phyloP scores from a whole-genome alignment of 2,888 invertebrate species.

The Xiphydria camelus region DNA sequence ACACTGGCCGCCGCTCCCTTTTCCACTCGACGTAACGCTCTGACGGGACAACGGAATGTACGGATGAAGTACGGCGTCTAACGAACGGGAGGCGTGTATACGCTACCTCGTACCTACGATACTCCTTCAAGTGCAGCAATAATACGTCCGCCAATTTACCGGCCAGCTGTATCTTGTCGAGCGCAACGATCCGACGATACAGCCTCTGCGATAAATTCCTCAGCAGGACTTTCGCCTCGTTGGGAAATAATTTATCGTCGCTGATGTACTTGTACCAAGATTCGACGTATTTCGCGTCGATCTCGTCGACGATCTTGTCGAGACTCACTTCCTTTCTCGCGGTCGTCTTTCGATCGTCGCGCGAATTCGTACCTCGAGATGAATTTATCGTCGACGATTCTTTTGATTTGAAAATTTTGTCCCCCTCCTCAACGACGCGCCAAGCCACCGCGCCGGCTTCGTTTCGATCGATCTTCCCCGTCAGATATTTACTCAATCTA shows the following conservation, averaged over 20 bases:
- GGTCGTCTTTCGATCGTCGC: not conserved
- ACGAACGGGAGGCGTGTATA: not conserved
- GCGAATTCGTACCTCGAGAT: not conserved
- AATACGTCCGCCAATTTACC: slow-evolving; percentile 61
- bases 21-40: slow-evolving; percentile 44
- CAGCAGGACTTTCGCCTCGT: slow-evolving; percentile 56
- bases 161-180: slow-evolving; percentile 55
- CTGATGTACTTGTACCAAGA: slow-evolving; percentile 62
- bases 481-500: slow-evolving; percentile 21
- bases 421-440: too few relatives aligned
- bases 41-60: slow-evolving; percentile 11
- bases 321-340: slow-evolving; percentile 24
- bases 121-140: slow-evolving; percentile 68
- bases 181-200: slow-evolving; percentile 48
- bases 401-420: not conserved
- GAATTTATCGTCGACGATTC: not conserved
- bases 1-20: slow-evolving; percentile 39
- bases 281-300: slow-evolving; percentile 58
- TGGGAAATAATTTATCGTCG: slow-evolving; percentile 56
- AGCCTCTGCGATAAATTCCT: slow-evolving; percentile 55
- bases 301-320: slow-evolving; percentile 52
- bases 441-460: not conserved
- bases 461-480: not conserved
- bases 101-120: slow-evolving; percentile 58
- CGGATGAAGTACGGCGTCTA: not conserved